Evolutionary conservation across 2,113 vertebrate genomes (phyloP).

Genomic region (Riparia riparia): DNA sequence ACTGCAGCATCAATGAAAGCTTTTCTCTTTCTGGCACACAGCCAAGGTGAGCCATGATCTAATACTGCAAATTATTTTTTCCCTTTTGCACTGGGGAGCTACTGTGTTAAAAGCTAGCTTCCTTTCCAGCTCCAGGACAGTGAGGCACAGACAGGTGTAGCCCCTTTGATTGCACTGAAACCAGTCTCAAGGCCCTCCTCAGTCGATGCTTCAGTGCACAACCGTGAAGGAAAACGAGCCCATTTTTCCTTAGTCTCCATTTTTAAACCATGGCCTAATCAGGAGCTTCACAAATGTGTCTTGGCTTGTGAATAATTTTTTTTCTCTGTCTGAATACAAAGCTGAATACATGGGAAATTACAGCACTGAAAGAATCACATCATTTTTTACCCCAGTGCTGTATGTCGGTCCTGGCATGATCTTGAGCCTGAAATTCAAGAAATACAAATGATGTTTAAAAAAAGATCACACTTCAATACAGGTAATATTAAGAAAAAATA

Average conservation of each 20-base stretch:
- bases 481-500: not conserved
- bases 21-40: conserved; percentile 39
- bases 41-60: conserved; percentile 70
- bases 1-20: conserved; percentile 20
- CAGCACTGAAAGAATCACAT: not conserved
- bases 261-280: conserved; percentile 45
- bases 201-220: not conserved
- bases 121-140: conserved; percentile 8
- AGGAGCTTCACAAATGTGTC: conserved; percentile 26
- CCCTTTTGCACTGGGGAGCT: conserved; percentile 43
- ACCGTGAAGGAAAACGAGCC: not conserved
- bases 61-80: conserved; percentile 70
- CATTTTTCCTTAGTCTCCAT: not conserved
- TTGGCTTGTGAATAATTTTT: not conserved
- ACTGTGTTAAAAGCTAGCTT: conserved; percentile 36
- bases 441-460: not conserved
- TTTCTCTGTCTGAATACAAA: conserved; percentile 24
- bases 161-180: not conserved
- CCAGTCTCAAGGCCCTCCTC: not conserved
- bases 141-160: not conserved
- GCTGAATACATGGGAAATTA: not conserved
- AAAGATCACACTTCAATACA: not conserved
- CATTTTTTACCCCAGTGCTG: not conserved
- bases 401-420: not conserved
- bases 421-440: not conserved